These are phyloP conservation scores for Rhodophaea formosa DNA, from an alignment of 2,888 invertebrate species.

Conservation along the genomic window DNA sequence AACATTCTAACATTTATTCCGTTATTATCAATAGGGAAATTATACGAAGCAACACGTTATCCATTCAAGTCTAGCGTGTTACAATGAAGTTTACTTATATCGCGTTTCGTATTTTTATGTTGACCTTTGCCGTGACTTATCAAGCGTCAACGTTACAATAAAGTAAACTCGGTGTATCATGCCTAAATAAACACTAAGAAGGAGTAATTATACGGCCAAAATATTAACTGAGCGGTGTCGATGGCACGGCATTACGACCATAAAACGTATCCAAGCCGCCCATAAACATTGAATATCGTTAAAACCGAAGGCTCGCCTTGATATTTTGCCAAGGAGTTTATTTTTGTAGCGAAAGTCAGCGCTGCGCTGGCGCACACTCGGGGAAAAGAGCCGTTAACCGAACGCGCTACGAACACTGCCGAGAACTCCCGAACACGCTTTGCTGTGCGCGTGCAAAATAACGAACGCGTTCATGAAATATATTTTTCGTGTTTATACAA, in stretches of 20 bases:
- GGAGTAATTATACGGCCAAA: conserved; percentile 16
- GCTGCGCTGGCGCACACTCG: conserved; percentile 47
- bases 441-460: conserved; percentile 46
- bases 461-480: conserved; percentile 42
- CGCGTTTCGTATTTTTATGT: not conserved
- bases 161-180: conserved; percentile 24
- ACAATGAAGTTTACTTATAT: not conserved
- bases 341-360: conserved; percentile 77
- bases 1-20: too few species aligned
- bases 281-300: conserved; percentile 67
- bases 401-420: conserved; percentile 57
- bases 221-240: conserved; percentile 17
- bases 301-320: conserved; percentile 76
- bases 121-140: conserved; percentile 28
- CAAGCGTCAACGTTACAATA: conserved; percentile 20
- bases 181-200: conserved; percentile 23
- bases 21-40: too few species aligned
- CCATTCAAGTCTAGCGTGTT: not conserved
- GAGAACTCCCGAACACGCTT: conserved; percentile 53
- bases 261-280: conserved; percentile 42
- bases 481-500: conserved; percentile 25
- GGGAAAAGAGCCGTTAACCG: conserved; percentile 76
- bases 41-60: not conserved
- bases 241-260: conserved; percentile 21
- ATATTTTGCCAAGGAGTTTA: conserved; percentile 78